phyloP scores from a whole-genome alignment of 2,113 vertebrate species.

The Grallaria varia region DNA sequence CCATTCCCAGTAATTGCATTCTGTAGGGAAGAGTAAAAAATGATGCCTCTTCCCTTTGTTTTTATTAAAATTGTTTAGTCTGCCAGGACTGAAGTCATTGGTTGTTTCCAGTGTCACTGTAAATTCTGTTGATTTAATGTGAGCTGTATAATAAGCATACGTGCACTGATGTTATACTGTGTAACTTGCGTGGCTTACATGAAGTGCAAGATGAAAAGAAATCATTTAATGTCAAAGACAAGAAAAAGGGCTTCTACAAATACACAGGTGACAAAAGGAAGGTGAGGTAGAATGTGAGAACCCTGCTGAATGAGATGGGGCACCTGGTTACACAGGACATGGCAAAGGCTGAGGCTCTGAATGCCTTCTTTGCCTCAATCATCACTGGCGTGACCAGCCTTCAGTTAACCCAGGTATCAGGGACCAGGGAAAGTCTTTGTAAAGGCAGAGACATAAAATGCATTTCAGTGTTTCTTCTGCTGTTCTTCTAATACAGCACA shows the following conservation, averaged over 20 bases:
- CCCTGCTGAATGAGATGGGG: background rate
- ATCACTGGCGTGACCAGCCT: background rate
- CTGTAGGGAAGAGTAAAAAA: background rate
- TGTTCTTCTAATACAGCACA: background rate
- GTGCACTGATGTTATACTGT: background rate
- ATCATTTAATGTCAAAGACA: background rate
- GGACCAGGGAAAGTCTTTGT: background rate
- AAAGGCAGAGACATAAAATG: background rate
- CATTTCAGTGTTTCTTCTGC: background rate
- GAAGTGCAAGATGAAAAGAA: background rate
- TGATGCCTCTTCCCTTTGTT: background rate
- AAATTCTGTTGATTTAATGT: background rate
- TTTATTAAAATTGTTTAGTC: background rate
- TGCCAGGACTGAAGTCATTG: background rate
- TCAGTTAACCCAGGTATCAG: background rate
- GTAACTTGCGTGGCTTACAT: background rate
- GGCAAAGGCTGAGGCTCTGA: background rate
- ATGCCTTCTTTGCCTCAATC: background rate
- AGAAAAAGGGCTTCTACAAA: background rate
- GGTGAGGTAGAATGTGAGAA: background rate
- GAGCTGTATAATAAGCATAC: background rate
- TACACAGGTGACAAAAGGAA: background rate
- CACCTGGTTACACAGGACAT: background rate
- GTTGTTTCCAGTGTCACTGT: background rate
- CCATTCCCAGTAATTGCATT: background rate